phyloP scores from a whole-genome alignment of 2,113 vertebrate species.

The Albula goreensis region DNA sequence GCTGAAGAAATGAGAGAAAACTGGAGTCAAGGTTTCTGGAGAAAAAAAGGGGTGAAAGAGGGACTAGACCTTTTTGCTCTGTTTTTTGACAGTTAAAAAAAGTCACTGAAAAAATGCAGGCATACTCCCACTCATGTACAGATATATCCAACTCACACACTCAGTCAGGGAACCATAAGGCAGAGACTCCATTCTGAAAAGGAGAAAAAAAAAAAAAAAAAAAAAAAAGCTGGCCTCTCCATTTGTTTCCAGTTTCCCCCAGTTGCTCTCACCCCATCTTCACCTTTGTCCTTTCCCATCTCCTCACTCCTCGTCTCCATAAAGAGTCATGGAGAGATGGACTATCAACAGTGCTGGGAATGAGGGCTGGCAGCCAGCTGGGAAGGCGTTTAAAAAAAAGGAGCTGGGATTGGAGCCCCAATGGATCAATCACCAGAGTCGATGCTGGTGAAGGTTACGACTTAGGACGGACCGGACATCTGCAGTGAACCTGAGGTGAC shows the following conservation, averaged over 20 bases:
- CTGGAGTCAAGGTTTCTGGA: not conserved
- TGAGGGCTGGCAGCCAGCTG: slow-evolving; percentile 50
- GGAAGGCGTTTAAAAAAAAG: slow-evolving; percentile 25
- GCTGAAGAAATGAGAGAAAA: not conserved
- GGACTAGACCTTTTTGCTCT: not conserved
- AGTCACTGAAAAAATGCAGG: slow-evolving; percentile 34
- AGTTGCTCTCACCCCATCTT: slow-evolving; percentile 43
- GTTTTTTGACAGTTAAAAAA: slow-evolving; percentile 38
- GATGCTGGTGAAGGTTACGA: slow-evolving; percentile 91
- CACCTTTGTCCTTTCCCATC: slow-evolving; percentile 42
- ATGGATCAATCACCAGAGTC: slow-evolving; percentile 48
- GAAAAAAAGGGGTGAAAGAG: not conserved
- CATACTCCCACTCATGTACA: slow-evolving; percentile 43
- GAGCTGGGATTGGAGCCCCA: slow-evolving; percentile 37
- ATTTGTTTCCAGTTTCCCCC: slow-evolving; percentile 38
- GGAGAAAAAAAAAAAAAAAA: not conserved
- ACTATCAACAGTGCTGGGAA: slow-evolving; percentile 47
- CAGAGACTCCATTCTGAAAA: slow-evolving; percentile 58
- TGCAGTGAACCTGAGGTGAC: slow-evolving; percentile 79
- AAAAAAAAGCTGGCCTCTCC: slow-evolving; percentile 31
- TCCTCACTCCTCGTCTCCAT: slow-evolving; percentile 38
- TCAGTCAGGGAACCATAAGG: slow-evolving; percentile 64
- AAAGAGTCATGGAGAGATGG: slow-evolving; percentile 45
- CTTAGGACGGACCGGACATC: slow-evolving; percentile 92
- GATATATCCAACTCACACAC: slow-evolving; percentile 45